Base-by-base conservation (phyloP, 2,797 vertebrate genomes). In the Sebastes aleutianus region DNA sequence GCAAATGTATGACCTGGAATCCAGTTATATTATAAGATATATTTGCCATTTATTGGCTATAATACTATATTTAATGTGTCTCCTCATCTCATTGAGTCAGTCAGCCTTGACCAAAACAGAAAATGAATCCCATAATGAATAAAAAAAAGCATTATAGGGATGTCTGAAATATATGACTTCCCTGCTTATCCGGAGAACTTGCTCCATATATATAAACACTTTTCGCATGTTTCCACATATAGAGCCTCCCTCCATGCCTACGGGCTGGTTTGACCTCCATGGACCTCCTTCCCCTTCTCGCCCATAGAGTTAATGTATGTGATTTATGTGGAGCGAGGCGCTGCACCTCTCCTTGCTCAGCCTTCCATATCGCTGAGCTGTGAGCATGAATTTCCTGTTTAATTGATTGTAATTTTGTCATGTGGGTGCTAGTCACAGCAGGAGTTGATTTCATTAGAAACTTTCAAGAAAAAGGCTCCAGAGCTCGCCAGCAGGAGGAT, bases 341-440 rank as follows among this genome's bases (percentile, higher is more conserved):
- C 36, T 50, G 29, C 76, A 73, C 80, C 82, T 77, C 69, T 75
- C 57, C 54, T 20, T 74, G 70, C 72, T 34, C 80, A 81, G 50
- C 47, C 57, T 80, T 83, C 84, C 71, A 53, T 54, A 78, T 77
- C 79, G 34, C 70, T 68, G 87, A 73, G 70, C 75, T 34, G 36
- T 22, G 61, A 87, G 64, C 16, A 3, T 8, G 13, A 77, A 83
- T 80, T 68, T 80, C 65, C 78, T 61, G 57, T 70, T 81, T 80
- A 89, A 87, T 89, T 92, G 89, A 90, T 78, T 76, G 76, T 88
- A 90, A 85, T 89, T 76, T 88, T 74, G 76, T 87, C 83, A 85
- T 81, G 68, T 79, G 73, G 67, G 34, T 76, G 65, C 80, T 53
- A 9, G 84, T 86, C 87, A 78, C 85, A 65, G 20, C 74, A 79